Percentiles rank a stretch among this genome's conserved stretches.
Conservation (phyloP, 2,888 invertebrate species). For the Chalcis sispes region DNA sequence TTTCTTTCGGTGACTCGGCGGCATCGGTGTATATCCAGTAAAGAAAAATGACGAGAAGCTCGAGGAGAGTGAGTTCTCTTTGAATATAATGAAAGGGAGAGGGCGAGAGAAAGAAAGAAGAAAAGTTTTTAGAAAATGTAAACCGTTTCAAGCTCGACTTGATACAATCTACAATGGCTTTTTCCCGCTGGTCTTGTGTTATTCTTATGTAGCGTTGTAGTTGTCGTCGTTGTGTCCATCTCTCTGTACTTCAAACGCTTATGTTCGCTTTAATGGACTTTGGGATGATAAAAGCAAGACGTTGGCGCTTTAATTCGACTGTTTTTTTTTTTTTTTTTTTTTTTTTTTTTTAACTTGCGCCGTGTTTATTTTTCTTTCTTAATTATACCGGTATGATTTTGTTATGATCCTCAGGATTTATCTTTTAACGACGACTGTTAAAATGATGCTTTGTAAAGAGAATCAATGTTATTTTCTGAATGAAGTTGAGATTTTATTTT, state of each 20-base stretch:
- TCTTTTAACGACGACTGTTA: background rate
- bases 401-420: background rate
- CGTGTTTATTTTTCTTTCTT: background rate
- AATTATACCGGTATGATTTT: slow-evolving; percentile 16
- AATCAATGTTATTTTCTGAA: background rate
- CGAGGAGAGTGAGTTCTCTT: slow-evolving; percentile 67
- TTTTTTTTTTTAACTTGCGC: slow-evolving; percentile 1
- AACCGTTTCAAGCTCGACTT: slow-evolving; percentile 69
- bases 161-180: slow-evolving; percentile 66
- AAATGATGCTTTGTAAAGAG: too few relatives aligned
- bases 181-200: slow-evolving; percentile 54
- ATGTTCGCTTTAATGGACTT: slow-evolving; percentile 45
- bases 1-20: slow-evolving; percentile 1
- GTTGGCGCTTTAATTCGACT: slow-evolving; percentile 6
- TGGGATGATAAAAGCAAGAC: slow-evolving; percentile 14
- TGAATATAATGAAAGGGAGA: slow-evolving; percentile 20
- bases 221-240: slow-evolving; percentile 44
- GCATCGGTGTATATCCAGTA: slow-evolving; percentile 6
- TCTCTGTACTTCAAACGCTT: slow-evolving; percentile 34
- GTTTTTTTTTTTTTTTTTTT: background rate
- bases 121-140: slow-evolving; percentile 71
- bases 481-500: background rate
- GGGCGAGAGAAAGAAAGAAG: slow-evolving; percentile 63
- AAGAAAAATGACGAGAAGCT: slow-evolving; percentile 61
- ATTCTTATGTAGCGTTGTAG: slow-evolving; percentile 12